A percentile compares a stretch with the other conserved stretches of the same genome.
Evolutionary conservation across 2,797 vertebrate genomes (phyloP).

Genomic region (Pangasius mekongensis): DNA sequence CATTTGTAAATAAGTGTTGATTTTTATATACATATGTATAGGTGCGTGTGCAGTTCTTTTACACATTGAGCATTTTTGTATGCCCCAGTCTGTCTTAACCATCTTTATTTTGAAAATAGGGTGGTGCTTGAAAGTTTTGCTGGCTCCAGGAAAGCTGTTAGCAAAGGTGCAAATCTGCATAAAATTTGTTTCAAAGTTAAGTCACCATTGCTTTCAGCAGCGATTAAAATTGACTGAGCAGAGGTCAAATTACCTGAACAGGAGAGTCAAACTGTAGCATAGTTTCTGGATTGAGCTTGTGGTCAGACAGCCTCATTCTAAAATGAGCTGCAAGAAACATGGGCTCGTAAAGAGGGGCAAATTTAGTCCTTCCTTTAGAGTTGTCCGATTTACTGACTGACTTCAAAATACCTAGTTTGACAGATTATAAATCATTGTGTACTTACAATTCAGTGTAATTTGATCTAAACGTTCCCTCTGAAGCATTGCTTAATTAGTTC

Average conservation of each 20-base stretch:
- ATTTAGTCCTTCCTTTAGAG: not conserved
- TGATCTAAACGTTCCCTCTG: slow-evolving; percentile 59
- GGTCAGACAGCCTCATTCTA: slow-evolving; percentile 1
- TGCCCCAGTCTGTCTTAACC: slow-evolving; percentile 67
- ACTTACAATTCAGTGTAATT: slow-evolving; percentile 19
- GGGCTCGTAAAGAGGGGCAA: not conserved
- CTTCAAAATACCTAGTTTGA: slow-evolving; percentile 26
- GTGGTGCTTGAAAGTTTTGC: slow-evolving; percentile 28
- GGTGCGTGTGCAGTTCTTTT: slow-evolving; percentile 76
- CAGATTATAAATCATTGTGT: slow-evolving; percentile 23
- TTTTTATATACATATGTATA: slow-evolving; percentile 80
- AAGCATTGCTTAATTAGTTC: slow-evolving; percentile 65
- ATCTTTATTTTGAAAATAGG: slow-evolving; percentile 45
- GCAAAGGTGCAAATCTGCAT: slow-evolving; percentile 15
- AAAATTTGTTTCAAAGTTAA: not conserved
- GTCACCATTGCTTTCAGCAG: not conserved
- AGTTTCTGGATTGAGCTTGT: not conserved
- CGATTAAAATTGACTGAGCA: not conserved
- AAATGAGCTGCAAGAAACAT: not conserved
- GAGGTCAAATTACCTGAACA: not conserved
- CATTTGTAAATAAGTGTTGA: slow-evolving; percentile 77
- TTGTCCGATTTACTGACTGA: slow-evolving; percentile 2
- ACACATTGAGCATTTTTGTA: slow-evolving; percentile 70
- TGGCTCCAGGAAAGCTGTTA: slow-evolving; percentile 22
- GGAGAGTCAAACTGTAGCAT: slow-evolving; percentile 14